Evolutionary conservation across 2,888 invertebrate species (phyloP).

Genomic region (Eilema caniola): DNA sequence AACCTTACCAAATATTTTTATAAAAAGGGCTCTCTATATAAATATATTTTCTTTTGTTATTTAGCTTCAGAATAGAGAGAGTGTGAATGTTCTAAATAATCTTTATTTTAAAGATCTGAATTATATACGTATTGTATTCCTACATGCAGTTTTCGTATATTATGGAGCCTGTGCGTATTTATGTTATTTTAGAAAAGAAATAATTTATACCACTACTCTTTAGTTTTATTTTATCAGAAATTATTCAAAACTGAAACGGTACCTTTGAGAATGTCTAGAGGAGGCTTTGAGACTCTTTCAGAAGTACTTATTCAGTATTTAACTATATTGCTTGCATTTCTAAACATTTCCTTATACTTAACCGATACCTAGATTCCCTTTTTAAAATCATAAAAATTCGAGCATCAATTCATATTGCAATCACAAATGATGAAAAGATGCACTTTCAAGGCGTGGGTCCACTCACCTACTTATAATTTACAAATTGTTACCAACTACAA

Average conservation of each 20-base stretch:
- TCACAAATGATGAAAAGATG: too few species aligned
- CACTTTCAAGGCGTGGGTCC: too few species aligned
- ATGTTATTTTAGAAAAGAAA: conserved; percentile 67
- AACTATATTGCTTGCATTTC: too few species aligned
- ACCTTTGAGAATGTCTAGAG: too few species aligned
- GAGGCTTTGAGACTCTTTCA: too few species aligned
- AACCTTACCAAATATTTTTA: conserved; percentile 9
- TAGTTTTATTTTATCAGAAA: conserved; percentile 14
- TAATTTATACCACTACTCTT: conserved; percentile 50
- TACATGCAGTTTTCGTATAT: conserved; percentile 72
- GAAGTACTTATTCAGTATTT: too few species aligned
- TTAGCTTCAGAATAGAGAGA: not conserved
- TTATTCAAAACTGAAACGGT: too few species aligned
- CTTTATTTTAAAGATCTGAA: conserved; percentile 19
- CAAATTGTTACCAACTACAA: too few species aligned
- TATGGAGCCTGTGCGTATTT: conserved; percentile 79
- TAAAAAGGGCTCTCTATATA: not conserved
- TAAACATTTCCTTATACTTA: too few species aligned
- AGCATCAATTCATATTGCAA: not conserved
- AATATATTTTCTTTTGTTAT: not conserved
- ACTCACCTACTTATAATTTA: too few species aligned
- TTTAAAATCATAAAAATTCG: not conserved
- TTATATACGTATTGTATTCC: conserved; percentile 6
- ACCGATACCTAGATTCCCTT: too few species aligned
- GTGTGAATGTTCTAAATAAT: not conserved